Evolutionary conservation across 2,888 invertebrate genomes (phyloP), one percentile per base, ranked within the genome.

Genomic region (Perizoma affinitatum): DNA sequence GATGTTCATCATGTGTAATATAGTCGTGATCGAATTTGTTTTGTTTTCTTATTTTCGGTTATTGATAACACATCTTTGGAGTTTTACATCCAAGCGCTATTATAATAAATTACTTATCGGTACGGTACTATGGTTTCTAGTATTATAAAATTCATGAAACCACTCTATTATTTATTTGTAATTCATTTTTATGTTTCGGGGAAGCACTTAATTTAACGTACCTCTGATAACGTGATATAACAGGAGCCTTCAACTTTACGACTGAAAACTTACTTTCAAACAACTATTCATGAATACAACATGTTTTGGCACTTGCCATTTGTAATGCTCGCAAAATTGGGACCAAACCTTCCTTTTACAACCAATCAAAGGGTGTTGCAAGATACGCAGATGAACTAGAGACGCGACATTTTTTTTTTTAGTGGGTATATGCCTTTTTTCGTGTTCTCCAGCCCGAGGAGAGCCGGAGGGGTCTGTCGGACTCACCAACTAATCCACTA

Each of bases 221-320:
- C 78, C 77, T 77, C 76, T 76, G 83, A 84, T 86, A 83, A 77
- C 79, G 65, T 70, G 69, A 79, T 83, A 86, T 87, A 84, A 86
- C 79, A 76, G 67, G 68, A 67, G 75, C 70, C 74, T 81, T 80
- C 78, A 82, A 81, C 70, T 85, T 87, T 85, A 87, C 69, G 74
- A 74, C 69, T 68, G 62, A 81, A 79, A 79, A 78, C 78, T 67
- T 72, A 59, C 46, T 62, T 59, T 64, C 41, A 60, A 58, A 61
- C 58, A 47, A 60, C 61, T 56, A 52, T 55, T 47, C 34, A 38
- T 50, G 33, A 41, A 5, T 38, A 22, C 34, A 33, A 1, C 22
- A 41, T 6, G 6, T 55, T 54, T 41, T 47, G 40, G 22, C 6
- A 33, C 33, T 53, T 38, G 22, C n/a, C 42, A 42, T 42, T 42